phyloP scores from a whole-genome alignment of 2,888 invertebrate genomes.

The Ochlodes sylvanus region DNA sequence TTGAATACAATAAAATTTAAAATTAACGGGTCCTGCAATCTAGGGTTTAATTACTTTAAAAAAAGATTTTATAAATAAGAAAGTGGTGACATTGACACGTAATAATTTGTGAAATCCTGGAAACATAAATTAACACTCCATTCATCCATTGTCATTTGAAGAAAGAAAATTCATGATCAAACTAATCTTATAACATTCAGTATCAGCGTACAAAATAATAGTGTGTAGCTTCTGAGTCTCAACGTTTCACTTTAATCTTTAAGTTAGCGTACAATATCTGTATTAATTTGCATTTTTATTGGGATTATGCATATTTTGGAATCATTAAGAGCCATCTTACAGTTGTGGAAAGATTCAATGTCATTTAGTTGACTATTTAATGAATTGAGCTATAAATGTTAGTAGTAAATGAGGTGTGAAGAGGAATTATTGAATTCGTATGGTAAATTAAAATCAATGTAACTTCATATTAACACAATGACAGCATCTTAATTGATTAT shows the following conservation, averaged over 20 bases:
- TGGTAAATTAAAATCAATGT: constrained; percentile 13
- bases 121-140: too few species aligned
- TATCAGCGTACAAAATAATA: too few species aligned
- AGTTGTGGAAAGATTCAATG: constrained; percentile 4
- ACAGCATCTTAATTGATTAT: neutral
- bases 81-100: too few species aligned
- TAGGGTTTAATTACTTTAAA: too few species aligned
- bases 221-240: neutral
- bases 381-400: constrained; percentile 36
- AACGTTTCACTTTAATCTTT: constrained; percentile 40
- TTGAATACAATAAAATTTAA: neutral
- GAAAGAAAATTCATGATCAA: too few species aligned
- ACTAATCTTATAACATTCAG: too few species aligned
- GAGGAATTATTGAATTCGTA: constrained; percentile 21
- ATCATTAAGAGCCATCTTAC: constrained; percentile 46
- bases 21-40: too few species aligned
- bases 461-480: neutral
- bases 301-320: constrained; percentile 57
- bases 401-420: constrained; percentile 20
- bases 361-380: constrained; percentile 42
- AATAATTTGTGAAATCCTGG: too few species aligned
- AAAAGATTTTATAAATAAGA: too few species aligned
- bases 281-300: constrained; percentile 69
- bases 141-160: too few species aligned
- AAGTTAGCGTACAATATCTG: constrained; percentile 55